phyloP scores from a whole-genome alignment of 2,113 vertebrate species.

The Butastur rufipennis region DNA sequence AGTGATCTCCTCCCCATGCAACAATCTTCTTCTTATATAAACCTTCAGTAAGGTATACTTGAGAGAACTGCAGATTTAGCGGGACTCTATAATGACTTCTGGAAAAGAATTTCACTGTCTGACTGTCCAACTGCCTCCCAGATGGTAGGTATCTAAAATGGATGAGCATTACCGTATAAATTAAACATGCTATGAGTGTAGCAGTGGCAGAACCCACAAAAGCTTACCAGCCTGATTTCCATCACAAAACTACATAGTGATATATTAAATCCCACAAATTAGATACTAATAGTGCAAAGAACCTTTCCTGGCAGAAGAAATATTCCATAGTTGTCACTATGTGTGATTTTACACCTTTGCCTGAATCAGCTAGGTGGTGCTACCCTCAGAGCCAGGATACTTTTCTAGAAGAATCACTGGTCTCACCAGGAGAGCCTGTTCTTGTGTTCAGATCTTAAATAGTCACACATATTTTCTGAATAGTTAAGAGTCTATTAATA shows the following conservation, averaged over 20 bases:
- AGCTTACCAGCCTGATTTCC: neutral
- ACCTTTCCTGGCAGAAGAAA: neutral
- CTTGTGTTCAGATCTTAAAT: neutral
- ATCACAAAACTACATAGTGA: neutral
- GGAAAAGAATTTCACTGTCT: neutral
- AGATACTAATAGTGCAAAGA: neutral
- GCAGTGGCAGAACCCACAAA: neutral
- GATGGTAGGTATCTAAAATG: neutral
- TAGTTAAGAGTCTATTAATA: neutral
- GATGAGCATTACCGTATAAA: neutral
- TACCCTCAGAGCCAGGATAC: neutral
- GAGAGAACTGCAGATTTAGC: neutral
- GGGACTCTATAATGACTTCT: neutral
- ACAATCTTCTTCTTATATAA: neutral
- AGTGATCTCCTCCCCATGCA: neutral
- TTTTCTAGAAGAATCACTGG: neutral
- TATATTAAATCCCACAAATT: neutral
- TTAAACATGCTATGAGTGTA: neutral
- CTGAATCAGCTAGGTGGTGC: neutral
- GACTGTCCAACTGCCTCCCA: neutral
- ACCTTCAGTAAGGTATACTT: neutral
- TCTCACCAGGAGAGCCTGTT: neutral
- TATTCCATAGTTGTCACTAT: neutral
- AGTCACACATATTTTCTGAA: neutral
- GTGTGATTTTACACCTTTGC: neutral